phyloP scores from a whole-genome alignment of 2,797 vertebrate species.

The Linurgus olivaceus region DNA sequence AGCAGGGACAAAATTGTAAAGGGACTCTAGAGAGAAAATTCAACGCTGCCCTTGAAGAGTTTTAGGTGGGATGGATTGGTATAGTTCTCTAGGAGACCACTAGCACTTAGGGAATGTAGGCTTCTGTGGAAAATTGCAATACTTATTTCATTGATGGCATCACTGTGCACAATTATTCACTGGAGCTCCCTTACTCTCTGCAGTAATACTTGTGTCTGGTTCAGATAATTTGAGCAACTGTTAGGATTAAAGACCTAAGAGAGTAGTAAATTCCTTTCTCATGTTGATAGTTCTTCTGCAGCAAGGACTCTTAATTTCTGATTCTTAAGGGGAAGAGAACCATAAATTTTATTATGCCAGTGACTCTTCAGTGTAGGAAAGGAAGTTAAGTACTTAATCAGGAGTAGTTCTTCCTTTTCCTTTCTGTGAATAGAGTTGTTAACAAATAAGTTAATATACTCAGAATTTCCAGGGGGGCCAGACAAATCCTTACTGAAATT shows the following conservation, averaged over 20 bases:
- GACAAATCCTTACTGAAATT: neutral
- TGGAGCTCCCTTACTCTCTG: neutral
- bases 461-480: neutral
- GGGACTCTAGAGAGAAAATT: neutral
- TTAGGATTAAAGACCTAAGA: neutral
- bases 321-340: neutral
- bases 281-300: neutral
- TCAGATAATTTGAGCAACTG: neutral
- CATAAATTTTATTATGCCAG: neutral
- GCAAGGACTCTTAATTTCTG: neutral
- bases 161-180: neutral
- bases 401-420: neutral
- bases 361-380: neutral
- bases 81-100: neutral
- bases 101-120: neutral
- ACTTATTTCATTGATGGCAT: neutral
- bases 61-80: neutral
- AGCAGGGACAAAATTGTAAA: neutral
- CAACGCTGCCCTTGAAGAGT: neutral
- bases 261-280: neutral
- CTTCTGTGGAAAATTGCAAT: neutral
- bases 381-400: conserved; percentile 5
- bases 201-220: neutral
- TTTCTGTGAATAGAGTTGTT: neutral
- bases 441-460: neutral